These are phyloP conservation scores for Anniella stebbinsi DNA, from an alignment of 2,797 vertebrate genomes.

Conservation along the genomic window DNA sequence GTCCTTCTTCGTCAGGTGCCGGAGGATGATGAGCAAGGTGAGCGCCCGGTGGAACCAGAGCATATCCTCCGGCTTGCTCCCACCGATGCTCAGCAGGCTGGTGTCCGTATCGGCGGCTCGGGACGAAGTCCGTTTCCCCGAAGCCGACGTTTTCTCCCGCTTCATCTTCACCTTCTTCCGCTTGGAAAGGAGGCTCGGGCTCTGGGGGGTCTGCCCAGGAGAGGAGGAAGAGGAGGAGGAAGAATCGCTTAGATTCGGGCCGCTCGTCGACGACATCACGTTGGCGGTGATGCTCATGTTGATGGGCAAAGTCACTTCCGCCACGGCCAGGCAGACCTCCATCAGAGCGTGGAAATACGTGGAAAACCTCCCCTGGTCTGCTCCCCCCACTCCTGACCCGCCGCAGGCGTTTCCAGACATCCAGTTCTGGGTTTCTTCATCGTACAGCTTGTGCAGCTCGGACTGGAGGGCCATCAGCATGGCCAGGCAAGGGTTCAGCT, in stretches of 20 bases:
- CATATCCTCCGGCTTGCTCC: slow-evolving; percentile 98
- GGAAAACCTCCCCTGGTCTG: slow-evolving; percentile 95
- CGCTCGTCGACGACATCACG: slow-evolving; percentile 86
- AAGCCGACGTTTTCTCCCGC: slow-evolving; percentile 89
- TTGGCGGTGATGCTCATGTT: slow-evolving; percentile 88
- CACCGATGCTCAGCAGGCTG: slow-evolving; percentile 89
- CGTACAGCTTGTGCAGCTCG: slow-evolving; percentile 94
- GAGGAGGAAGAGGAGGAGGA: slow-evolving; percentile 96
- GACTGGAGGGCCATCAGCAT: slow-evolving; percentile 97
- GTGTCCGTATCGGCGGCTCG: slow-evolving; percentile 86
- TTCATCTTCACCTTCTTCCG: slow-evolving; percentile 99
- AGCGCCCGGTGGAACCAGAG: slow-evolving; percentile 97
- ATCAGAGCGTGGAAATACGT: slow-evolving; percentile 97
- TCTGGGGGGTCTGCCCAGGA: slow-evolving; percentile 96
- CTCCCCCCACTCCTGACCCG: slow-evolving; percentile 79
- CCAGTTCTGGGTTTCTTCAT: slow-evolving; percentile 96
- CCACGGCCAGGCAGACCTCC: slow-evolving; percentile 96
- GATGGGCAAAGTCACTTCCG: slow-evolving; percentile 95
- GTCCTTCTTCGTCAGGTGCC: slow-evolving; percentile 94
- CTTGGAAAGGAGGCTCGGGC: slow-evolving; percentile 95
- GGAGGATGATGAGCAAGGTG: slow-evolving; percentile 94
- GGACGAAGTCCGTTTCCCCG: slow-evolving; percentile 86
- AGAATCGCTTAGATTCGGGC: slow-evolving; percentile 95
- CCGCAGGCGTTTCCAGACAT: slow-evolving; percentile 81
- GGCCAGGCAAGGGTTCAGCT: slow-evolving; percentile 95